Conservation (phyloP, 2,888 invertebrate species). For the Macrophya alboannulata region DNA sequence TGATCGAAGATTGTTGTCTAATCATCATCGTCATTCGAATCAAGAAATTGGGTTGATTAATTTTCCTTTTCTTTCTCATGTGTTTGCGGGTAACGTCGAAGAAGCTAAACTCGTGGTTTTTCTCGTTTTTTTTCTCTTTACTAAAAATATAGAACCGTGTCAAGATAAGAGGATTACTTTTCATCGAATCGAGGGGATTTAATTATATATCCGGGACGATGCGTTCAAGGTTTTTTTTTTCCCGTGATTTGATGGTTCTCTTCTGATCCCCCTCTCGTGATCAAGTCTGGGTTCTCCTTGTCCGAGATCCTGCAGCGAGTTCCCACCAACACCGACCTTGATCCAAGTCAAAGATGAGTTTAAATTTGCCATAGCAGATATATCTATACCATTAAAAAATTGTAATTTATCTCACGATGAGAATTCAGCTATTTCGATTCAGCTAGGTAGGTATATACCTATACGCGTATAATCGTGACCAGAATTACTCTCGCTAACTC, state of each 20-base stretch:
- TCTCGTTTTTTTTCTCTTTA: not conserved
- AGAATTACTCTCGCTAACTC: constrained; percentile 1
- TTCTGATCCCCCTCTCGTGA: not conserved
- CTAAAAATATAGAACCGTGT: not conserved
- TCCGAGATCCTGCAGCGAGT: constrained; percentile 46
- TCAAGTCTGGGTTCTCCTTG: constrained; percentile 43
- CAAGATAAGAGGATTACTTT: not conserved
- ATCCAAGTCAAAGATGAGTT: constrained; percentile 30
- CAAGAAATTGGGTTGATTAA: not conserved
- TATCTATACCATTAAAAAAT: constrained; percentile 4
- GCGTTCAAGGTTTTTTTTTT: constrained; percentile 51
- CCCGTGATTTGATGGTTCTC: constrained; percentile 22
- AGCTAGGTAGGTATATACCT: not conserved
- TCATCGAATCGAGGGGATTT: not conserved
- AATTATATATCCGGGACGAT: constrained; percentile 39
- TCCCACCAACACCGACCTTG: constrained; percentile 46
- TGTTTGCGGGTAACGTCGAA: not conserved
- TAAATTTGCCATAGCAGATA: constrained; percentile 25
- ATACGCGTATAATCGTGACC: constrained; percentile 17
- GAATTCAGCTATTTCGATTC: constrained; percentile 3
- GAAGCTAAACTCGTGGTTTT: not conserved
- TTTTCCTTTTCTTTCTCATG: too few relatives aligned
- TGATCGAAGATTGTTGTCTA: not conserved
- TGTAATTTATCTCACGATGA: constrained; percentile 27
- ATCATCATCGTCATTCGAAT: not conserved